Evolutionary conservation across 2,797 vertebrate genomes (phyloP), one percentile per base, ranked within the genome.

Genomic region (Echiichthys vipera): DNA sequence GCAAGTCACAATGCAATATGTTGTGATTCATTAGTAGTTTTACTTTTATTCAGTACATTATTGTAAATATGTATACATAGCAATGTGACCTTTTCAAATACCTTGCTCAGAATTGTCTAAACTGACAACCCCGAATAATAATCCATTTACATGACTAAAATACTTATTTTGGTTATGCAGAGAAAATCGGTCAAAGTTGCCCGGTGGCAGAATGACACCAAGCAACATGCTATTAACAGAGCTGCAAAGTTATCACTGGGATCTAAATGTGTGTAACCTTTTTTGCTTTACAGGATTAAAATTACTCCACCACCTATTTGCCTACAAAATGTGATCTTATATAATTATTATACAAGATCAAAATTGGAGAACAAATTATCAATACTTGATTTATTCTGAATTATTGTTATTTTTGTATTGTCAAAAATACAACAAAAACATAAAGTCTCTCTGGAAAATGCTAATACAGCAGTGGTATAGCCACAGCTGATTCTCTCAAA

Each of bases 161-260:
- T 47, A 10, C 17, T 56, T 80, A 80, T 63, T 80, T 73, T 73
- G 30, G 49, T 43, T 24, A 12, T 64, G 56, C 30, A 57, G 49
- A 66, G 40, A 64, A 18, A 71, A 54, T 14, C 53, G 65, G n/a
- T 32, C 10, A 49, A 53, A 70, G 55, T 76, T 6, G 17, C 61
- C 61, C 59, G 42, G 47, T 71, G 53, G 49, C 50, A 49, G 55
- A 70, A 37, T 25, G 36, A 65, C 20, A 18, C 55, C 45, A 61
- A 73, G 36, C 73, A 59, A 61, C 57, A 39, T 51, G 36, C 56
- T 70, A 70, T 72, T 70, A 83, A 76, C 37, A 65, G 78, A 78
- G 56, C 47, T 25, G 53, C 74, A 55, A 22, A 54, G 22, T 63
- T 67, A 42, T 51, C n/a, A n/a, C n/a, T n/a, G n/a, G n/a, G n/a